phyloP scores from a whole-genome alignment of 2,797 vertebrate genomes.

The Knipowitschia caucasica region DNA sequence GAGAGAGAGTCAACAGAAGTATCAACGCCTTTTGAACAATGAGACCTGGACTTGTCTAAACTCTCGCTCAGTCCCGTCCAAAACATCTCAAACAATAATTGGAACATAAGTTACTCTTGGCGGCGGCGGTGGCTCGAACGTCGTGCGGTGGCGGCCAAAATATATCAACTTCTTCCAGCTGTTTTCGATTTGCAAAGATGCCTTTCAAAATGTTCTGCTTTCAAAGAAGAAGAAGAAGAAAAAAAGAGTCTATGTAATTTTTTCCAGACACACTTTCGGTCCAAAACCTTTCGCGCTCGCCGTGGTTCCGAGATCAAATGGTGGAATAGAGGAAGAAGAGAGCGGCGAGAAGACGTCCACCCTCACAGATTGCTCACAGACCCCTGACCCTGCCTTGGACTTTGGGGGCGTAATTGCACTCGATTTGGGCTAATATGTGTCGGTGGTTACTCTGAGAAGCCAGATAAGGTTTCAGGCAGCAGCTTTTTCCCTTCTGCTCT shows the following conservation, averaged over 20 bases:
- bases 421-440: conserved; percentile 12
- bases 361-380: not conserved
- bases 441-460: conserved; percentile 4
- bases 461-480: not conserved
- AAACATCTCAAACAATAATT: conserved; percentile 5
- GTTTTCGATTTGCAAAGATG: conserved; percentile 18
- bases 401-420: not conserved
- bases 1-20: conserved; percentile 1
- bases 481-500: not conserved
- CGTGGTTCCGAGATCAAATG: conserved; percentile 16
- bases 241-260: conserved; percentile 6
- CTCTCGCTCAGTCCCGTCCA: not conserved
- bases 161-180: conserved; percentile 9
- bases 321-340: not conserved
- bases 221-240: no score
- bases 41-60: not conserved
- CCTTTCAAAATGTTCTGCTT: conserved; percentile 15
- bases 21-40: not conserved
- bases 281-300: conserved; percentile 3
- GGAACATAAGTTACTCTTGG: not conserved
- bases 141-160: conserved; percentile 9
- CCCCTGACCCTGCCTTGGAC: conserved; percentile 16
- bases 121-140: not conserved
- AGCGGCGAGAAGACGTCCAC: no score
- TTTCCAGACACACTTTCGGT: conserved; percentile 5